Base-by-base conservation (phyloP, 1,140 invertebrate species). In the Camponotus vicinus region DNA sequence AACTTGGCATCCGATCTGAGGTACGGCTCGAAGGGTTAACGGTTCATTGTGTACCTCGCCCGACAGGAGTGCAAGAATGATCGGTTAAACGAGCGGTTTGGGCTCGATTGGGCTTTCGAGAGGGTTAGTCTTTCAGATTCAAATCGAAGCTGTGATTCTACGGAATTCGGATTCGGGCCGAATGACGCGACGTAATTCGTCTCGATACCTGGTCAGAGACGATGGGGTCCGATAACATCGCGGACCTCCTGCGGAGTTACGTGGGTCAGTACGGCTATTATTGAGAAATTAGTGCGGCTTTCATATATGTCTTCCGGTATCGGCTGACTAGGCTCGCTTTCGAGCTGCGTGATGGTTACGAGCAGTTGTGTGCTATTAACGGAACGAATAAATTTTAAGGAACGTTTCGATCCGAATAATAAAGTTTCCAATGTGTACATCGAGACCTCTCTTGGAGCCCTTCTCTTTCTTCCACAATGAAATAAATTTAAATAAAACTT, bases 201-300 rank as follows among this genome's bases (percentile, higher is more conserved):
- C 13, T 11, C 67, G 63, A 73, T 82, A 34, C 67, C 63, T 55
- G 52, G 6, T 42, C 52, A 61, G 49, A 73, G 37, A 21, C 52
- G 37, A 27, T 71, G 6, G 8, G 15, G 9, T 42, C 6, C 66
- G 67, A 82, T 61, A 73, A 59, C 55, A 73, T 82, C 52, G 52
- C 8, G 78, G 79, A 59, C 52, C 79, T 61, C 78, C 52, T 67
- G 78, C 55, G 49, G 78, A 42, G 27, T 45, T 45, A 37, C 52
- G 21, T 57, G 78, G 37, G 37, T 82, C 78, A 82, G 66, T 11
- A 40, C 13, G 52, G 79, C 67, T 73, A 61, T 82, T 82, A 82
- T 82, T 82, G 52, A 59, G 55, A 82, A 82, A 82, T 82, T 82
- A 82, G 55, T 61, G 55, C 52, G 52, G 79, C 79, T 73, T 82